Evolutionary conservation across 1,140 invertebrate species (phyloP).

Genomic region (Drosophila ercepeae): DNA sequence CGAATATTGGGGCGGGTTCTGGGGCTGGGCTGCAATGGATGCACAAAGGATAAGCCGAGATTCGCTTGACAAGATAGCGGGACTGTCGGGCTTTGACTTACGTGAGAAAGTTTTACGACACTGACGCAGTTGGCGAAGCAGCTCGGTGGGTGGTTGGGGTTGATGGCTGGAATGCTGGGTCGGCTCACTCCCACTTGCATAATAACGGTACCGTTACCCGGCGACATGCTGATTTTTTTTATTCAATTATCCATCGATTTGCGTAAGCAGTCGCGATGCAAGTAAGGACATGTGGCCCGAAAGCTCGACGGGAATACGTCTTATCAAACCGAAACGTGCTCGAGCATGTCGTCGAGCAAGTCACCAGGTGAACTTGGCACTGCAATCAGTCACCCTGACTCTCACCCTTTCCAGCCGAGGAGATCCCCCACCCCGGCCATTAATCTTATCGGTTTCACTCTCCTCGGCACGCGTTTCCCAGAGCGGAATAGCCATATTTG

Average conservation of each 20-base stretch:
- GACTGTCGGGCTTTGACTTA: slow-evolving; percentile 63
- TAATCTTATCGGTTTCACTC: slow-evolving; percentile 29
- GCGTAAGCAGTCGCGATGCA: slow-evolving; percentile 55
- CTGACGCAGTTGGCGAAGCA: slow-evolving; percentile 62
- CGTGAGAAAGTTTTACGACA: slow-evolving; percentile 76
- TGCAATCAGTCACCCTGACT: slow-evolving; percentile 34
- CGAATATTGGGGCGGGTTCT: not conserved
- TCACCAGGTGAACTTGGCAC: slow-evolving; percentile 27
- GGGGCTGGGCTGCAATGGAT: not conserved
- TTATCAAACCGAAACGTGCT: slow-evolving; percentile 65
- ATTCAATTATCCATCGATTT: slow-evolving; percentile 45
- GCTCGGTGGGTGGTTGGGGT: slow-evolving; percentile 13
- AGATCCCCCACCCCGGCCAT: slow-evolving; percentile 8
- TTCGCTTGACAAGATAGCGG: slow-evolving; percentile 46
- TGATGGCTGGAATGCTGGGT: slow-evolving; percentile 5
- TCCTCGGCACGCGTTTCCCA: slow-evolving; percentile 16
- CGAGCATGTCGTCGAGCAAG: slow-evolving; percentile 34
- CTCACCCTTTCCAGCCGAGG: slow-evolving; percentile 2
- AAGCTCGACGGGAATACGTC: slow-evolving; percentile 27
- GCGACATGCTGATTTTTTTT: slow-evolving; percentile 63
- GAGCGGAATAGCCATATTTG: not conserved
- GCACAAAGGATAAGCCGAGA: slow-evolving; percentile 41
- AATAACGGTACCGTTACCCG: slow-evolving; percentile 58
- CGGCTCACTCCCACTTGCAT: slow-evolving; percentile 12
- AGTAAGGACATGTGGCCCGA: slow-evolving; percentile 25